Conservation (phyloP, 1,140 invertebrate species). For the Idris sp. region DNA sequence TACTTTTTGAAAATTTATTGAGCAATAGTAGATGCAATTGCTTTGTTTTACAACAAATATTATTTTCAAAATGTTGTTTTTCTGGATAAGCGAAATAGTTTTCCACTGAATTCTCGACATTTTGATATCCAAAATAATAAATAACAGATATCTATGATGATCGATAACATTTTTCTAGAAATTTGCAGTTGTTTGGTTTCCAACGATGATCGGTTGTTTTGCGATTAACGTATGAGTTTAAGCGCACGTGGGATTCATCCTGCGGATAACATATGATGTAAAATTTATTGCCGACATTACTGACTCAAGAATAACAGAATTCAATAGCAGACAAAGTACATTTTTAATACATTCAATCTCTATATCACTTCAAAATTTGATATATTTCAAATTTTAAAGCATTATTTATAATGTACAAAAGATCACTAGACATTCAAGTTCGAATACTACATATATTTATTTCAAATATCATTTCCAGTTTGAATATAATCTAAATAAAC, state of each 20-base stretch:
- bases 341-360: slow-evolving; percentile 16
- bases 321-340: slow-evolving; percentile 24
- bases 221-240: slow-evolving; percentile 10
- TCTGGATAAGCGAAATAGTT: too few relatives aligned
- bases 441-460: too few relatives aligned
- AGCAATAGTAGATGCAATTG: too few relatives aligned
- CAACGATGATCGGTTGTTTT: slow-evolving; percentile 27
- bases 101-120: slow-evolving; percentile 2
- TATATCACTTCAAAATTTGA: slow-evolving; percentile 19
- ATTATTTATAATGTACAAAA: too few relatives aligned
- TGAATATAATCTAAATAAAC: too few relatives aligned
- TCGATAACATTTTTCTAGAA: slow-evolving; percentile 30
- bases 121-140: slow-evolving; percentile 3
- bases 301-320: slow-evolving; percentile 44
- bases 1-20: too few relatives aligned
- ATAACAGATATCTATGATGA: slow-evolving; percentile 18
- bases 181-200: slow-evolving; percentile 37
- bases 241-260: slow-evolving; percentile 23
- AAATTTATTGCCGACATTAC: slow-evolving; percentile 43
- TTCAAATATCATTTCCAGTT: too few relatives aligned
- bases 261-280: slow-evolving; percentile 27
- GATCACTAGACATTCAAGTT: too few relatives aligned
- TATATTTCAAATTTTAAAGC: too few relatives aligned
- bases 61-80: too few relatives aligned
- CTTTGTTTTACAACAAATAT: too few relatives aligned